A percentile compares a stretch with the other conserved stretches of the same genome.
Evolutionary conservation across 2,113 vertebrate species (phyloP).

Genomic region (Cyprinus carpio): DNA sequence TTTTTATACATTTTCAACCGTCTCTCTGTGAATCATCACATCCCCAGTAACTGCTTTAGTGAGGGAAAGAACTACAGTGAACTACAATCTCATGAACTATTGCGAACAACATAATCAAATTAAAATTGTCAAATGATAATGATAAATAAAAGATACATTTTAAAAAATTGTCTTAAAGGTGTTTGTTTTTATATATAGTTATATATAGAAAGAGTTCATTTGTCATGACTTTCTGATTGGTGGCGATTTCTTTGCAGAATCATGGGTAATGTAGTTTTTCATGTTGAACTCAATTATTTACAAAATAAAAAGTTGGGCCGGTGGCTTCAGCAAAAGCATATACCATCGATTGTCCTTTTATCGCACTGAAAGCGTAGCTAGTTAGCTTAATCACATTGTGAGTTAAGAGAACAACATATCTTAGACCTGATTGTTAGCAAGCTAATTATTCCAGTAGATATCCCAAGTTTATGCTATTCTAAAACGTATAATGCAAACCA

Average conservation of each 20-base stretch:
- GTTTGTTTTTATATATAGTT: too few species aligned
- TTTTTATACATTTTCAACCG: too few species aligned
- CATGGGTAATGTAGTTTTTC: not conserved
- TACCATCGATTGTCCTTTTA: not conserved
- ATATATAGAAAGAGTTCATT: not conserved
- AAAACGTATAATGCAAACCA: not conserved
- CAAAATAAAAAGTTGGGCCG: not conserved
- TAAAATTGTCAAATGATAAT: not conserved
- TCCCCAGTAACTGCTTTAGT: not conserved
- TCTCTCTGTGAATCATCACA: too few species aligned
- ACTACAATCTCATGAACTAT: not conserved
- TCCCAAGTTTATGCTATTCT: not conserved
- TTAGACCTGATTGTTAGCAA: not conserved
- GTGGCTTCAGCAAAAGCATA: not conserved
- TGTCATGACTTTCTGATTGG: not conserved
- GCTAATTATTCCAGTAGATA: not conserved
- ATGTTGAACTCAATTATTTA: not conserved
- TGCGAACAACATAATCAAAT: not conserved
- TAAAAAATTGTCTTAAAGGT: too few species aligned
- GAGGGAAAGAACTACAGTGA: not conserved
- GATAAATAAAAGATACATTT: too few species aligned
- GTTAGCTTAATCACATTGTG: not conserved
- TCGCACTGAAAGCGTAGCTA: not conserved
- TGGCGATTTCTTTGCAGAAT: not conserved
- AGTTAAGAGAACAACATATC: too few species aligned